A percentile compares a stretch with the other conserved stretches of the same genome.
Conservation (phyloP, 2,797 vertebrate species). For the Chaetodon trifasciatus region DNA sequence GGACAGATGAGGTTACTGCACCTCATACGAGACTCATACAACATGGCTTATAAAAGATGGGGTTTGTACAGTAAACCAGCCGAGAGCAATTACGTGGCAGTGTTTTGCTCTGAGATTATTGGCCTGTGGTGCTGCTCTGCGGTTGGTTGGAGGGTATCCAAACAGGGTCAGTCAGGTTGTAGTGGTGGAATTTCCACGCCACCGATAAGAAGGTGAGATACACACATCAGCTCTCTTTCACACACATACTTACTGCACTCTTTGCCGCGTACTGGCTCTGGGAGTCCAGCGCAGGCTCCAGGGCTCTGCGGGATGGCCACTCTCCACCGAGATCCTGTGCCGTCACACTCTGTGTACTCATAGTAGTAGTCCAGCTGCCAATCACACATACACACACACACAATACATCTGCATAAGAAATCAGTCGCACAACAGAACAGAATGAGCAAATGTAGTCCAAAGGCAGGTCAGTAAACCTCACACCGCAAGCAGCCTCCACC, state of each 20-base stretch:
- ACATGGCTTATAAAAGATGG: conserved; percentile 2
- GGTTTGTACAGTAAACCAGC: background rate
- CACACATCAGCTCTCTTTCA: conserved; percentile 13
- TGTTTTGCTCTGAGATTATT: conserved; percentile 39
- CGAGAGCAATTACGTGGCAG: conserved; percentile 10
- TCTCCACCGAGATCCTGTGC: conserved; percentile 95
- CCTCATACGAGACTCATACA: conserved; percentile 4
- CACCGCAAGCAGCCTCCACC: conserved; percentile 50
- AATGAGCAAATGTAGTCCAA: conserved; percentile 23
- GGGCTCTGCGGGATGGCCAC: conserved; percentile 93
- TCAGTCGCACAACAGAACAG: conserved; percentile 18
- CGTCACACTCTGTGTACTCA: conserved; percentile 98
- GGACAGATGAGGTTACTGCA: background rate
- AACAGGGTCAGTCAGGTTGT: conserved; percentile 37
- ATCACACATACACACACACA: conserved; percentile 80
- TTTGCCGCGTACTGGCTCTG: conserved; percentile 94
- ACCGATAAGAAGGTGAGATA: conserved; percentile 68
- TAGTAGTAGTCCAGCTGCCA: conserved; percentile 96
- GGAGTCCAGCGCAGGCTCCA: conserved; percentile 90
- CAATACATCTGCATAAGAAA: conserved; percentile 48
- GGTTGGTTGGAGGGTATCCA: conserved; percentile 30
- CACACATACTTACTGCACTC: conserved; percentile 92
- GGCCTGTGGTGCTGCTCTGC: conserved; percentile 36
- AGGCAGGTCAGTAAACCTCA: conserved; percentile 53
- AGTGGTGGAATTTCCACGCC: conserved; percentile 64